Evolutionary conservation across 2,797 vertebrate species (phyloP).

Genomic region (Melanotaenia nigrans): DNA sequence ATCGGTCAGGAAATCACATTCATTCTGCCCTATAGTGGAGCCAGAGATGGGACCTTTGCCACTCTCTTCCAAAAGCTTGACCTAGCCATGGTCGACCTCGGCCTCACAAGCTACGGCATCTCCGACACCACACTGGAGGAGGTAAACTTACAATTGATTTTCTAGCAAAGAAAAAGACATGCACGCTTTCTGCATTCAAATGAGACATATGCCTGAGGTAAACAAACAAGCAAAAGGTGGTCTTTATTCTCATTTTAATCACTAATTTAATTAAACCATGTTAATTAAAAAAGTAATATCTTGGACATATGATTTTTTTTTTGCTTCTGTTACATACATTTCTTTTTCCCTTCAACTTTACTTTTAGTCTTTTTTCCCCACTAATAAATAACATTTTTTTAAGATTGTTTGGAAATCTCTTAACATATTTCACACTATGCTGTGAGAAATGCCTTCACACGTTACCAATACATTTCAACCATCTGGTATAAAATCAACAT

Average conservation of each 20-base stretch:
- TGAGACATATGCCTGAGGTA: neutral
- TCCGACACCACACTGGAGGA: conserved; percentile 97
- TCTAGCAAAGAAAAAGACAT: neutral
- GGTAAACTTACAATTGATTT: conserved; percentile 73
- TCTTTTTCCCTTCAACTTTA: neutral
- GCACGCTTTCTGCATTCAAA: neutral
- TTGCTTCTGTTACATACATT: neutral
- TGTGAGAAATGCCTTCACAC: neutral
- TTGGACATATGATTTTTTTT: neutral
- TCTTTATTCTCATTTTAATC: neutral
- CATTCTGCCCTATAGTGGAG: conserved; percentile 91
- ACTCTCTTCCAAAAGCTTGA: conserved; percentile 93
- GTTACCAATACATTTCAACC: neutral
- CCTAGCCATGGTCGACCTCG: conserved; percentile 86
- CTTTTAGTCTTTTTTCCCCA: neutral
- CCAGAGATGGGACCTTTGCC: conserved; percentile 92
- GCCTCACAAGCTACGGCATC: conserved; percentile 95
- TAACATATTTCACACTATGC: neutral
- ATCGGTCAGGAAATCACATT: conserved; percentile 96
- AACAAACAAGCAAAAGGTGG: neutral
- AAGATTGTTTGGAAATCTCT: neutral
- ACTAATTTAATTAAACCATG: neutral
- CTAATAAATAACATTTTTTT: neutral
- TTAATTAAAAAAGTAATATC: neutral
- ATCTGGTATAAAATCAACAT: neutral